Evolutionary conservation across 2,888 invertebrate species (phyloP), one percentile per base, ranked within the genome.

Genomic region (Drymonia ruficornis): DNA sequence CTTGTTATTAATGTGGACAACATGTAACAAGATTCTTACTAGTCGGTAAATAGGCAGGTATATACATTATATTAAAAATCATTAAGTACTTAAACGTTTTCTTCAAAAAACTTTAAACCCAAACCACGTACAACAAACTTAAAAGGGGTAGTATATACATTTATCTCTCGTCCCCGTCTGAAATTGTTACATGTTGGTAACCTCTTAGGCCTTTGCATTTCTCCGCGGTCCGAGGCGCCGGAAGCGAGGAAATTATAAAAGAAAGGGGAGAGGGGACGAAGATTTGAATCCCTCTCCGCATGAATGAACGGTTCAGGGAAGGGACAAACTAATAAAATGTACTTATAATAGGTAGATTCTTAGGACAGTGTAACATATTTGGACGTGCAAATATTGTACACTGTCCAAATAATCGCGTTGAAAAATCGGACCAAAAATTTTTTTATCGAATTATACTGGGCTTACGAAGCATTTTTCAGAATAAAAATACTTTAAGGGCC

Each of bases 221-320:
- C 77, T 81, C 70, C 72, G 71, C 70, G 65, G 72, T 74, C 78
- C 76, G 53, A 65, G 60, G 53, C 59, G 66, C 72, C 65, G 57
- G 68, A 73, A 80, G 84, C 78, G 79, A 74, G 78, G 80, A 83
- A 84, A 85, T 87, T 83, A 84, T 83, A 80, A 81, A 77, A 74
- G 72, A 77, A 67, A 73, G 65, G 73, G 71, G 76, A 65, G 71
- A 70, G 72, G 74, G 82, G 78, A 82, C 80, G 77, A 77, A 74
- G 72, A 63, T 72, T 72, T 70, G 72, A 67, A 59, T 61, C 72
- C 67, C 61, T 70, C 61, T 76, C 65, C 81, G 80, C 85, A 78
- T 85, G 85, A 84, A 86, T 86, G 83, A 81, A 71, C 79, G 72
- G 72, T 68, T 48, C 28, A 31, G 48, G 13, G 36, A 18, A 34